These are phyloP conservation scores for Dromaius novaehollandiae DNA, from an alignment of 2,113 vertebrate genomes.

Conservation along the genomic window DNA sequence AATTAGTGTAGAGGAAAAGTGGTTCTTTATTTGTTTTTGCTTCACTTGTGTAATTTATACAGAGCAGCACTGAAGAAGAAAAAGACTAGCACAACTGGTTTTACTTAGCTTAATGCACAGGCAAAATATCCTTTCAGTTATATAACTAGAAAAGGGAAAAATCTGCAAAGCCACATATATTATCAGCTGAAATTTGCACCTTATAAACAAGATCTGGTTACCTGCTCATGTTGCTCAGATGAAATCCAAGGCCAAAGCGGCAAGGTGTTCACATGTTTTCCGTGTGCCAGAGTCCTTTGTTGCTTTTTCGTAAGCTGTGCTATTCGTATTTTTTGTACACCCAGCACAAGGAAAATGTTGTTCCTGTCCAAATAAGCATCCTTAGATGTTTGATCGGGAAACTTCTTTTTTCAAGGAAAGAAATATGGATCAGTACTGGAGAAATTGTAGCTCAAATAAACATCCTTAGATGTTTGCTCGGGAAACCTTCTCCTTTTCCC, in stretches of 20 bases:
- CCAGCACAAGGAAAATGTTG: constrained; percentile 19
- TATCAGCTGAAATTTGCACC: constrained; percentile 50
- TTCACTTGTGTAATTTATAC: constrained; percentile 47
- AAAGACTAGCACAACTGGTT: constrained; percentile 51
- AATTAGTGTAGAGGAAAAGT: constrained; percentile 68
- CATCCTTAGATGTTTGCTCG: neutral
- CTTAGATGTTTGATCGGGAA: constrained; percentile 12
- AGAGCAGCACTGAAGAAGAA: constrained; percentile 30
- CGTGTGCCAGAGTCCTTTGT: constrained; percentile 15
- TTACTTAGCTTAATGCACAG: constrained; percentile 43
- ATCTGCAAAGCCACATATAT: constrained; percentile 54
- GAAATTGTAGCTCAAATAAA: constrained; percentile 20
- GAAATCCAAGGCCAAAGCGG: constrained; percentile 21
- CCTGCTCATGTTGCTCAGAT: constrained; percentile 26
- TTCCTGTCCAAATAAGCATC: constrained; percentile 10
- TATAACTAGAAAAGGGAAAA: constrained; percentile 30
- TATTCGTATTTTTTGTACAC: neutral
- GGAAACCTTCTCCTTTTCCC: neutral
- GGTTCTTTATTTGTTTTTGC: constrained; percentile 62
- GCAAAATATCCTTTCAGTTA: constrained; percentile 44
- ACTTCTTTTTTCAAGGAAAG: constrained; percentile 27
- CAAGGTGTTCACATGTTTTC: constrained; percentile 34
- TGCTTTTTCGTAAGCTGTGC: constrained; percentile 25
- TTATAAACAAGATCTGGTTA: constrained; percentile 64
- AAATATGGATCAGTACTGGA: neutral